Percentiles rank a stretch among this genome's conserved stretches.
Conservation (phyloP, 2,797 vertebrate species). For the Urosaurus nigricauda region DNA sequence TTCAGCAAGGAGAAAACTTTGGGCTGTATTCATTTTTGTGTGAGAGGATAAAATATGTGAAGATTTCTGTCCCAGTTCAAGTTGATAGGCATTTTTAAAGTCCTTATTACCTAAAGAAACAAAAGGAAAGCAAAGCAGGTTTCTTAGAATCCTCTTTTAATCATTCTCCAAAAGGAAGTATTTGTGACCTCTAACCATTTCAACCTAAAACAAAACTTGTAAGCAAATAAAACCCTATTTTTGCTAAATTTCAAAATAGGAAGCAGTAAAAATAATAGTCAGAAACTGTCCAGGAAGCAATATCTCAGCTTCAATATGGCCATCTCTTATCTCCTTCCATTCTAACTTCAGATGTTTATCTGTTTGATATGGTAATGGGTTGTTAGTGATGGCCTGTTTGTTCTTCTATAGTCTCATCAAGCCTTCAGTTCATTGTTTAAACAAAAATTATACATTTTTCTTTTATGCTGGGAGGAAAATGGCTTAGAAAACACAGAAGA, state of each 20-base stretch:
- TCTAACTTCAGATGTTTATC: not conserved
- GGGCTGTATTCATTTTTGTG: too few species aligned
- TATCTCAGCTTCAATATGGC: not conserved
- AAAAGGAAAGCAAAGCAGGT: not conserved
- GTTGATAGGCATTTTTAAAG: not conserved
- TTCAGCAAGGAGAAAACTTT: too few species aligned
- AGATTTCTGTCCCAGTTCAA: not conserved
- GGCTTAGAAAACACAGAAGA: not conserved
- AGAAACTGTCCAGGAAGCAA: not conserved
- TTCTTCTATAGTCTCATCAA: not conserved
- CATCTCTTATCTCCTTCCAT: not conserved
- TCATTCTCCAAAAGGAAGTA: not conserved
- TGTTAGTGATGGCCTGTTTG: not conserved
- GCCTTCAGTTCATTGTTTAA: not conserved
- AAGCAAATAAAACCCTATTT: not conserved
- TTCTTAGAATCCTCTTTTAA: not conserved
- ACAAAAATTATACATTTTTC: not conserved
- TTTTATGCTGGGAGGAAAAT: not conserved
- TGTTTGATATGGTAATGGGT: conserved; percentile 6
- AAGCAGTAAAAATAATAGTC: not conserved
- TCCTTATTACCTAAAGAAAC: not conserved
- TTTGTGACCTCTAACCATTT: not conserved
- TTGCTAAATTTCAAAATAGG: not conserved
- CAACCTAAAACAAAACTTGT: not conserved
- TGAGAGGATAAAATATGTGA: too few species aligned